Base-by-base conservation (phyloP, 2,113 vertebrate genomes). In the Craseonycteris thonglongyai region DNA sequence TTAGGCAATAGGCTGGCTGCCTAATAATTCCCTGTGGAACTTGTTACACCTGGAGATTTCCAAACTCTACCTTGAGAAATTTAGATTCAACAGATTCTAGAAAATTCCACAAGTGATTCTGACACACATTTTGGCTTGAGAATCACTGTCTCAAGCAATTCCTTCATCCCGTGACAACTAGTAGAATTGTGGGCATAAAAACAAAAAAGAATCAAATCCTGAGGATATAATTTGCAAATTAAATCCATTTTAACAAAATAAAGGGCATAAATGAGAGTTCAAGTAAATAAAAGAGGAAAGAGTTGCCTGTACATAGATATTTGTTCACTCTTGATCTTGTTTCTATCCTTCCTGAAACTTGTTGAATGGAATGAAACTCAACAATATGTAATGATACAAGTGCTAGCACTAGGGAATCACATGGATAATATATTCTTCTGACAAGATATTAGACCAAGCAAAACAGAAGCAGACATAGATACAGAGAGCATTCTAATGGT, bases 161-260 rank as follows among this genome's bases (percentile, higher is more conserved):
- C 13, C 28, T 33, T 56, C 75, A 28, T 22, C 21, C 21, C 35
- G 28, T 16, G 49, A 19, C 9, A 45, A 51, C 35, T 6, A 38
- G 15, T 56, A 40, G 30, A 83, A 59, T 45, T 38, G 16, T 10
- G 83, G 54, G 33, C 54, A 45, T 65, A 76, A 45, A 87, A 76
- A 68, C 7, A 56, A 24, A 56, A 69, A 71, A 76, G 12, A 63
- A 65, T 78, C 9, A 82, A 78, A 83, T 84, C 9, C n/a, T 51
- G 38, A 40, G n/a, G 18, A 90, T 3, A 24, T 33, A 42, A 81
- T 78, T 78, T 76, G 24, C 6, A 90, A 90, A 82, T 78, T 8
- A 19, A 90, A 72, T 78, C 30, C 28, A 76, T 72, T 87, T 93
- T 47, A 90, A 82, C 54, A 90, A 81, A 90, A 84, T 59, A 80